These are phyloP conservation scores for Acleris literana DNA, from an alignment of 2,888 invertebrate species.

Conservation along the genomic window DNA sequence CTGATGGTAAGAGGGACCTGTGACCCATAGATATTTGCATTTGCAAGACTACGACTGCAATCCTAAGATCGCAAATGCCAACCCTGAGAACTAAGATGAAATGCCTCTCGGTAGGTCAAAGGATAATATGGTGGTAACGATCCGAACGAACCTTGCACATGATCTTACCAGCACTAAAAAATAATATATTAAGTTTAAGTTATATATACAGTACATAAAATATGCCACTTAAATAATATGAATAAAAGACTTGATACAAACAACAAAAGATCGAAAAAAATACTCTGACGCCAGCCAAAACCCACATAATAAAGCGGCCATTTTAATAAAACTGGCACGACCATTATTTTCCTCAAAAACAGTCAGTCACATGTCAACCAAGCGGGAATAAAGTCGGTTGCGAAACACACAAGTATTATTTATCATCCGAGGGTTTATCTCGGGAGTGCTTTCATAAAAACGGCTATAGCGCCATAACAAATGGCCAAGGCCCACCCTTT, in stretches of 20 bases:
- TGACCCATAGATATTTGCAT: no score
- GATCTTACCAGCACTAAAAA: no score
- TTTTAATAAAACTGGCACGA: conserved; percentile 29
- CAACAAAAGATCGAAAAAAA: conserved; percentile 10
- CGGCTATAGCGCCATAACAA: conserved; percentile 41
- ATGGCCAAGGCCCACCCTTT: conserved; percentile 63
- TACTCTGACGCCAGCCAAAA: conserved; percentile 1
- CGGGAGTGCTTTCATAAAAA: conserved; percentile 58
- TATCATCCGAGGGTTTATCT: conserved; percentile 45
- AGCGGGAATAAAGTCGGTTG: conserved; percentile 54
- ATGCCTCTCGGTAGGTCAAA: no score
- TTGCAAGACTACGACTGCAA: no score
- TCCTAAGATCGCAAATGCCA: no score
- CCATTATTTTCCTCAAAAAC: conserved; percentile 34
- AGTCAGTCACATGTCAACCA: conserved; percentile 40
- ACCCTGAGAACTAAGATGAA: no score
- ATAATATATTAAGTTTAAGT: no score
- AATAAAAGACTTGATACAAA: neutral
- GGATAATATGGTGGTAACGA: no score
- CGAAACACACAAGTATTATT: conserved; percentile 52
- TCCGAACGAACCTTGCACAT: no score
- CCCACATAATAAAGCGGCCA: conserved; percentile 29
- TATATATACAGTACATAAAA: no score
- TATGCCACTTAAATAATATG: no score
- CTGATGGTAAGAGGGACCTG: no score